phyloP scores from a whole-genome alignment of 2,888 invertebrate genomes.

The Coleophora deauratella region DNA sequence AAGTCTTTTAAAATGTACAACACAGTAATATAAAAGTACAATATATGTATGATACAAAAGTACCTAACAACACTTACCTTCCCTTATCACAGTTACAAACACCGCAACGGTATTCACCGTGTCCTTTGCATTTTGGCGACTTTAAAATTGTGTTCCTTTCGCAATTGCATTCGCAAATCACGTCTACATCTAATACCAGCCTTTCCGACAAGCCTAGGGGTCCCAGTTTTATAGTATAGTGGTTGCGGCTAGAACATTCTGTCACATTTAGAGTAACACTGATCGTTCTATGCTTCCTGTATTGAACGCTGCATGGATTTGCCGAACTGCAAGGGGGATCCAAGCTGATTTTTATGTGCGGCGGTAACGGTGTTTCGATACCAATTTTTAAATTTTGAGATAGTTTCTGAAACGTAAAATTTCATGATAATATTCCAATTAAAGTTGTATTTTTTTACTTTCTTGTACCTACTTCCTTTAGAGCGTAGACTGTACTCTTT shows the following conservation, averaged over 20 bases:
- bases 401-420: slow-evolving; percentile 27
- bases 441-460: too few species aligned
- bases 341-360: slow-evolving; percentile 26
- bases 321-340: slow-evolving; percentile 30
- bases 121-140: slow-evolving; percentile 44
- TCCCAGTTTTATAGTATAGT: slow-evolving; percentile 17
- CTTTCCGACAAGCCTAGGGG: slow-evolving; percentile 81
- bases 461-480: too few species aligned
- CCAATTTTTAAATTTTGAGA: slow-evolving; percentile 22
- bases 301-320: slow-evolving; percentile 26
- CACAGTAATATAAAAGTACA: too few species aligned
- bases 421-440: not conserved
- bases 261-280: slow-evolving; percentile 28
- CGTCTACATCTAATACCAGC: slow-evolving; percentile 77
- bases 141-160: slow-evolving; percentile 56
- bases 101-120: slow-evolving; percentile 76
- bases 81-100: slow-evolving; percentile 73
- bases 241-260: slow-evolving; percentile 23
- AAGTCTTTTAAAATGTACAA: too few species aligned
- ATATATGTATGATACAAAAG: too few species aligned
- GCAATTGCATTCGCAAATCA: slow-evolving; percentile 85
- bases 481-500: too few species aligned
- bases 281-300: slow-evolving; percentile 25
- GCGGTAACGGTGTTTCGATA: slow-evolving; percentile 15
- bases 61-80: slow-evolving; percentile 41